These are phyloP conservation scores for Eugnorisma glareosa DNA, from an alignment of 2,888 invertebrate genomes.

Conservation along the genomic window DNA sequence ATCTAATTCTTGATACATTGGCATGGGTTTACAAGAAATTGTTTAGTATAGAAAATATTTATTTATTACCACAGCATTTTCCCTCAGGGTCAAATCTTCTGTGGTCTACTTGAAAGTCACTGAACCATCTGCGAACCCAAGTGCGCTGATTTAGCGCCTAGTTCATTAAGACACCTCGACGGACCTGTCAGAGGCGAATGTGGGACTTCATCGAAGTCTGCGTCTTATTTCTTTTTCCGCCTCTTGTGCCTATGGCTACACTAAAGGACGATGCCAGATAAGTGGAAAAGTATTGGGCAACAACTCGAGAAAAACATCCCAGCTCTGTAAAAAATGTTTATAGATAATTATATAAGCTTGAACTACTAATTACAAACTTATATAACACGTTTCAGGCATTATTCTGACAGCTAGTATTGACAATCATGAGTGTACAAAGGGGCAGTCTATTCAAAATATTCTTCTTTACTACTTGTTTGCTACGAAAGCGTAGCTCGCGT, in stretches of 20 bases:
- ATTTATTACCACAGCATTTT: not conserved
- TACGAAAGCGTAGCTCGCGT: conserved; percentile 22
- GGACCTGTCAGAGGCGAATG: not conserved
- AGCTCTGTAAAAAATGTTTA: not conserved
- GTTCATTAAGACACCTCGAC: not conserved
- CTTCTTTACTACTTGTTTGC: conserved; percentile 7
- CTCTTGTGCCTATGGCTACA: not conserved
- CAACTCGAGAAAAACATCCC: not conserved
- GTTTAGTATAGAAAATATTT: not conserved
- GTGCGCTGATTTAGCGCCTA: not conserved
- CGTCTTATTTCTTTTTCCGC: not conserved
- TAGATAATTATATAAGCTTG: too few species aligned
- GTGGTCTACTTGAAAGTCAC: not conserved
- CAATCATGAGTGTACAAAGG: conserved; percentile 5
- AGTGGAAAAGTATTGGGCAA: not conserved
- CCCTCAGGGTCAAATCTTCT: not conserved
- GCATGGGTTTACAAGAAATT: not conserved
- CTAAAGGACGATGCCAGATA: not conserved
- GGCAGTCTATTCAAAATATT: not conserved
- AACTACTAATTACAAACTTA: too few species aligned
- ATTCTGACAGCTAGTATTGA: not conserved
- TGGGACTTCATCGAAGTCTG: not conserved
- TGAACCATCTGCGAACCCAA: not conserved
- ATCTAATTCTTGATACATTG: conserved; percentile 43
- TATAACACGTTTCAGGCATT: not conserved